phyloP scores from a whole-genome alignment of 2,113 vertebrate genomes.

The Procavia capensis region DNA sequence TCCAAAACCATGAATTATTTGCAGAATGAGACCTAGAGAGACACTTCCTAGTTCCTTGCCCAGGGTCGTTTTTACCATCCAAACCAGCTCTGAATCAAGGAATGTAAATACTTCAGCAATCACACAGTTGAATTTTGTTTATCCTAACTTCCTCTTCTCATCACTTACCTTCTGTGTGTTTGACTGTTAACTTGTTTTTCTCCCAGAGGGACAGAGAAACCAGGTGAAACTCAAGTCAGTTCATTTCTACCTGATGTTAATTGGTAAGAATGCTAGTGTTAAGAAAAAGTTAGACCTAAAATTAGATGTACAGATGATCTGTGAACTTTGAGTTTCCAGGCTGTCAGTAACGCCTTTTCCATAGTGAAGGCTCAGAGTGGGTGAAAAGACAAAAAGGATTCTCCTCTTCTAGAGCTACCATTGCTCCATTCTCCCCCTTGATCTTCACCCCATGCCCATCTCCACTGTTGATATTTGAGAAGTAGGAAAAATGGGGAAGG shows the following conservation, averaged over 20 bases:
- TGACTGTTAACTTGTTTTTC: slow-evolving; percentile 32
- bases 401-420: not conserved
- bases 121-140: slow-evolving; percentile 1
- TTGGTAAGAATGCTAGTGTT: slow-evolving; percentile 39
- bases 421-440: not conserved
- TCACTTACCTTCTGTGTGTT: slow-evolving; percentile 52
- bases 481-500: not conserved
- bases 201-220: slow-evolving; percentile 47
- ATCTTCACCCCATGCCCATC: not conserved
- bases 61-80: not conserved
- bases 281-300: not conserved
- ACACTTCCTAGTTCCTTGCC: not conserved
- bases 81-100: slow-evolving; percentile 4
- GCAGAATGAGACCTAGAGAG: not conserved
- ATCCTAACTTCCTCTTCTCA: slow-evolving; percentile 48
- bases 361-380: not conserved
- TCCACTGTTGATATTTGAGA: not conserved
- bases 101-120: slow-evolving; percentile 56
- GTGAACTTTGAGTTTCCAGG: not conserved
- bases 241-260: slow-evolving; percentile 48
- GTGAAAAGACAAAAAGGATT: not conserved
- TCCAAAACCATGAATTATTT: not conserved
- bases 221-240: slow-evolving; percentile 32
- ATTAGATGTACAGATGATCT: not conserved
- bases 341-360: not conserved